Percentiles rank a stretch among this genome's conserved stretches.
phyloP scores from a whole-genome alignment of 1,140 invertebrate genomes.

The Ylistrum balloti region DNA sequence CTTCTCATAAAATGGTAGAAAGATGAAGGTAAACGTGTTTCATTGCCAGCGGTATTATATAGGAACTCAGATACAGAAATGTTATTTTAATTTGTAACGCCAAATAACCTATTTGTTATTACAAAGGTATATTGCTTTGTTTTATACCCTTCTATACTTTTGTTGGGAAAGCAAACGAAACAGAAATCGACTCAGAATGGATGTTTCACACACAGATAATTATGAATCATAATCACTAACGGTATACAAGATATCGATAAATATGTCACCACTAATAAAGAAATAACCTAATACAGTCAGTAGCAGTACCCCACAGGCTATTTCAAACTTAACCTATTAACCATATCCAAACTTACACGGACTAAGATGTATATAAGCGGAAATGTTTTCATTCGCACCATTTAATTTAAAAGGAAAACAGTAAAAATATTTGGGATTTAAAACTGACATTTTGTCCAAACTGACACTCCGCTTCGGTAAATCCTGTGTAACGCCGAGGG shows the following conservation, averaged over 20 bases:
- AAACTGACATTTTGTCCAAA: slow-evolving; percentile 1
- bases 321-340: not conserved
- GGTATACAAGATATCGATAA: not conserved
- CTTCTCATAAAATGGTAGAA: no score
- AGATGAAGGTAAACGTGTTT: no score
- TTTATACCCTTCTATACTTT: no score
- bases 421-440: slow-evolving; percentile 19
- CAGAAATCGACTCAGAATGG: no score
- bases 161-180: no score
- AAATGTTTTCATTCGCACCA: slow-evolving; percentile 30
- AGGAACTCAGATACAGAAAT: no score
- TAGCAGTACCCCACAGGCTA: not conserved
- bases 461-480: not conserved
- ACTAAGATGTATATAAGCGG: not conserved
- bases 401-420: slow-evolving; percentile 1
- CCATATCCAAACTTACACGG: not conserved
- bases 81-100: no score
- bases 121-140: no score
- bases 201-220: no score
- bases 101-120: no score
- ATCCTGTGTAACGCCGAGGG: not conserved
- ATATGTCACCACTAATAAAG: not conserved
- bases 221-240: not conserved
- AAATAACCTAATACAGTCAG: not conserved
- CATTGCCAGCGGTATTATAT: no score